A percentile compares a stretch with the other conserved stretches of the same genome.
Conservation (phyloP, 1,140 invertebrate species). For the Andricus grossulariae region DNA sequence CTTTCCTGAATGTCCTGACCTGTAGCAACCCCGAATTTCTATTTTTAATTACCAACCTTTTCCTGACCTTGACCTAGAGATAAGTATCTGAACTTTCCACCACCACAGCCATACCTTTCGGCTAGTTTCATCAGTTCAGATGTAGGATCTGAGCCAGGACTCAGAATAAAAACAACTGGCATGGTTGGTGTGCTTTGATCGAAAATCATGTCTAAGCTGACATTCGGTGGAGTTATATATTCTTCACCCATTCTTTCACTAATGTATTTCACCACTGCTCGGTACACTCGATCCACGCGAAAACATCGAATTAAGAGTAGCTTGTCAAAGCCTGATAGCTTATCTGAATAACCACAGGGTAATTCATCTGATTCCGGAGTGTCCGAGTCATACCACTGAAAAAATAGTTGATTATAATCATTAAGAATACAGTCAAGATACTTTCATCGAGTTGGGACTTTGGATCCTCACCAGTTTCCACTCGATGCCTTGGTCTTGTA, state of each 20-base stretch:
- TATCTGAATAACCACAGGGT: slow-evolving; percentile 82
- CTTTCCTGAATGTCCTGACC: too few species aligned
- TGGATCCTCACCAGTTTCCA: slow-evolving; percentile 82
- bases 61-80: slow-evolving; percentile 94
- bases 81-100: slow-evolving; percentile 86
- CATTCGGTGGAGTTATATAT: slow-evolving; percentile 89
- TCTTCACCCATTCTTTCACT: slow-evolving; percentile 88
- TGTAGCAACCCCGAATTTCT: too few species aligned
- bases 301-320: slow-evolving; percentile 91
- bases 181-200: slow-evolving; percentile 87
- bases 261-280: slow-evolving; percentile 87
- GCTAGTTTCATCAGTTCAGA: slow-evolving; percentile 92
- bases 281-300: slow-evolving; percentile 89
- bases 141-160: slow-evolving; percentile 91
- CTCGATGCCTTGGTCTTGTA: slow-evolving; percentile 76
- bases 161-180: slow-evolving; percentile 91
- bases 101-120: slow-evolving; percentile 82
- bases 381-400: slow-evolving; percentile 89
- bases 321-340: slow-evolving; percentile 82
- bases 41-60: slow-evolving; percentile 72
- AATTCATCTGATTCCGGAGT: slow-evolving; percentile 82
- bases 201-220: slow-evolving; percentile 88
- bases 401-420: slow-evolving; percentile 46
- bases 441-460: slow-evolving; percentile 7
- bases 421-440: slow-evolving; percentile 20